Evolutionary conservation across 2,888 invertebrate genomes (phyloP).

Genomic region (Stenotaenia linearis): DNA sequence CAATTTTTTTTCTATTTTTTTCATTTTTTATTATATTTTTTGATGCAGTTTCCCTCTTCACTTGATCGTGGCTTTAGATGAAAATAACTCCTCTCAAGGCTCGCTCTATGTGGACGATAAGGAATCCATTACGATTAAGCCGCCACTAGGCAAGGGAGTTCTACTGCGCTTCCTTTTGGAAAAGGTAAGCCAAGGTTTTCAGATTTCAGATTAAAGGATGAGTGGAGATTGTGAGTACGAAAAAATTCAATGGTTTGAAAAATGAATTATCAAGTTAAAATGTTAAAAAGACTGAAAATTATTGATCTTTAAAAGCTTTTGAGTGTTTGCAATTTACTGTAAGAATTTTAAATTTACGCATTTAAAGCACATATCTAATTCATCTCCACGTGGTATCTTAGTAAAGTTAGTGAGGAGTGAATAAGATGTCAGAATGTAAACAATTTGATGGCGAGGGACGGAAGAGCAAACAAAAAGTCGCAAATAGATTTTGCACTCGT

Average conservation of each 20-base stretch:
- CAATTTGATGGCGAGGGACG: too few relatives aligned
- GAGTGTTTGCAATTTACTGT: too few relatives aligned
- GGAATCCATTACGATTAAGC: conserved; percentile 3
- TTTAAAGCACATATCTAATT: too few relatives aligned
- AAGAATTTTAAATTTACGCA: too few relatives aligned
- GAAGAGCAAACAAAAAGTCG: too few relatives aligned
- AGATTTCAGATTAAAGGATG: not conserved
- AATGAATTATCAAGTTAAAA: not conserved
- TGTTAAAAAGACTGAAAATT: not conserved
- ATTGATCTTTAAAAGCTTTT: too few relatives aligned
- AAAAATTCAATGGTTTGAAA: not conserved
- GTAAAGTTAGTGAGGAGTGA: too few relatives aligned
- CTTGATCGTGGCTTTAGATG: conserved; percentile 39
- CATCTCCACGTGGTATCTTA: too few relatives aligned
- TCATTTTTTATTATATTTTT: not conserved
- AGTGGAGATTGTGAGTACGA: too few relatives aligned
- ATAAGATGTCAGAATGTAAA: too few relatives aligned
- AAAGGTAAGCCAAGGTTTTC: not conserved
- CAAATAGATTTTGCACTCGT: not conserved
- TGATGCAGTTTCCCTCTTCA: conserved; percentile 27
- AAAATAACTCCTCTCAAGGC: conserved; percentile 37
- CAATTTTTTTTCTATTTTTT: not conserved
- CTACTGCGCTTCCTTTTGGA: not conserved
- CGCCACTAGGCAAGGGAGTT: not conserved
- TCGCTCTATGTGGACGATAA: conserved; percentile 41